Evolutionary conservation across 2,888 invertebrate species (phyloP), one percentile per base, ranked within the genome.

Genomic region (Drosophila borborema): DNA sequence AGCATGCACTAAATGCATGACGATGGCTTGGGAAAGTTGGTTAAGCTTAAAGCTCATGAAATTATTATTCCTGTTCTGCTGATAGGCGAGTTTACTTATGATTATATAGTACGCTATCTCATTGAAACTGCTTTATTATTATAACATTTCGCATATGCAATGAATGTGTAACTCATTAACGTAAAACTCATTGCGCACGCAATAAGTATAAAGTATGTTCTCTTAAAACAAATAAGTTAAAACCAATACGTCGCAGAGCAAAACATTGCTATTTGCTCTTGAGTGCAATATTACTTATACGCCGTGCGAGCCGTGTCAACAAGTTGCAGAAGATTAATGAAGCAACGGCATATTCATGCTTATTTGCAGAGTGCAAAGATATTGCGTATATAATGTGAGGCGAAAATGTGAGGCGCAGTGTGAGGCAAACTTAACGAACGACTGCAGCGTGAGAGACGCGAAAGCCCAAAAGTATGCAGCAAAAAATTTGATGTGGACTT

Each of bases 391-490:
- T 20, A 2, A n/a, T n/a, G n/a, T n/a, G 1, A 20, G 18, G 51
- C 18, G 18, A 10, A 8, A 1, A 65, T 23, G 14, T 7, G 40
- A 14, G 16, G 16, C 49, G 49, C 36, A 41, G 9, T 6, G 36
- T 9, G 36, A 12, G 20, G 12, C 38, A 14, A 51, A 36, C 6
- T 60, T 18, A 31, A 36, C n/a, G 20, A n/a, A 43, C 12, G 18
- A 20, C 20, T 14, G 31, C 43, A 43, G 43, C 18, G 16, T 34
- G 43, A 56, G n/a, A 36, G 8, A 12, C 2, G 12, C 14, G 36
- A 18, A 20, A 16, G 12, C 46, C n/a, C 8, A 59, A 66, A 66
- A 61, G 58, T 61, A 66, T 64, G 78, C 64, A 65, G 53, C 56
- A 31, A 28, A 34, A 53, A 55, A 20, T 28, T 23, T 23, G 36